Evolutionary conservation across 2,113 vertebrate species (phyloP).

Genomic region (Phoxinus phoxinus): DNA sequence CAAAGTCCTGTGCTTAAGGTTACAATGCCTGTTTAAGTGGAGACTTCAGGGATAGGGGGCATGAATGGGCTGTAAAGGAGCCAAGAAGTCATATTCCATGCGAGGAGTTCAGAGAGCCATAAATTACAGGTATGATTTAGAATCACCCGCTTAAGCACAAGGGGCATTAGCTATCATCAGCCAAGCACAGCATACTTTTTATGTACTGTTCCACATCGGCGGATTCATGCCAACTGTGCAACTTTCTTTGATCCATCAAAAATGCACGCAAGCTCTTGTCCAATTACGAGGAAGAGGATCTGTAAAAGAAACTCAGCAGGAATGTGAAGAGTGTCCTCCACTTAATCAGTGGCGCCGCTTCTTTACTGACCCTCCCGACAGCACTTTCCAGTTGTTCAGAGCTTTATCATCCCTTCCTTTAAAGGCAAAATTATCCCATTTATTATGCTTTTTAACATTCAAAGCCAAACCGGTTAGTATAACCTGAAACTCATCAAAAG

Average conservation of each 20-base stretch:
- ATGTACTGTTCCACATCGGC: slow-evolving; percentile 56
- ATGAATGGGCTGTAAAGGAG: slow-evolving; percentile 18
- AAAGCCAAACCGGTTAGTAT: background rate
- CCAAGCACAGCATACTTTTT: slow-evolving; percentile 55
- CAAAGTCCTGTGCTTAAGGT: slow-evolving; percentile 30
- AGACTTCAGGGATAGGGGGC: slow-evolving; percentile 13
- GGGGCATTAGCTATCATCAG: slow-evolving; percentile 58
- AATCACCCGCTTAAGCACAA: slow-evolving; percentile 53
- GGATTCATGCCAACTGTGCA: slow-evolving; percentile 55
- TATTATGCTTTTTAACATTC: slow-evolving; percentile 16
- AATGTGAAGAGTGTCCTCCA: slow-evolving; percentile 43
- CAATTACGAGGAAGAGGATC: slow-evolving; percentile 49
- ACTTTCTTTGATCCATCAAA: slow-evolving; percentile 53
- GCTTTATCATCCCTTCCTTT: slow-evolving; percentile 27
- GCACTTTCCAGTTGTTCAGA: slow-evolving; percentile 29
- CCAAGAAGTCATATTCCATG: slow-evolving; percentile 21
- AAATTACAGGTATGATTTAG: slow-evolving; percentile 54
- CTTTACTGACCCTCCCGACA: slow-evolving; percentile 6
- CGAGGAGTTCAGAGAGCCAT: slow-evolving; percentile 17
- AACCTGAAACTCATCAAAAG: slow-evolving; percentile 1
- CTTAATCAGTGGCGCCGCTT: slow-evolving; percentile 1
- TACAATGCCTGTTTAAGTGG: slow-evolving; percentile 31
- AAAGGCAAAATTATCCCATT: background rate
- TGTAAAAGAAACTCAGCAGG: slow-evolving; percentile 47
- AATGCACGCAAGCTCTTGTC: slow-evolving; percentile 55